Conservation (phyloP, 30 jellyfish, hydroid and myxozoan genomes). For the Hydractinia symbiolongicarpus region DNA sequence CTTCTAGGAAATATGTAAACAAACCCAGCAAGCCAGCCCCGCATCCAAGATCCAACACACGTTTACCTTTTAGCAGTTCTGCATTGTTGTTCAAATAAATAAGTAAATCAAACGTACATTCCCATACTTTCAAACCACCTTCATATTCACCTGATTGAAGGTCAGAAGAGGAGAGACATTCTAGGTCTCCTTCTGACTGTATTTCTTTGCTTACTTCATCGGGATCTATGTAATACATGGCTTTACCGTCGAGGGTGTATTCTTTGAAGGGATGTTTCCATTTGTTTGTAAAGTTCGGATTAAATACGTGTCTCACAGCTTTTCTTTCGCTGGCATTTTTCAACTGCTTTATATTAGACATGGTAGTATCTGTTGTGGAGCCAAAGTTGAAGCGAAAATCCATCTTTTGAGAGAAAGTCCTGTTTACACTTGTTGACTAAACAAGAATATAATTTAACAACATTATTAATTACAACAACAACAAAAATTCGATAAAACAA, state of each 20-base stretch:
- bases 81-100: constrained; percentile 29
- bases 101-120: constrained; percentile 76
- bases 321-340: too few relatives aligned
- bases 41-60: constrained; percentile 85
- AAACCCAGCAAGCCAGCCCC: constrained; percentile 88
- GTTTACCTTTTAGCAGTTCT: background rate
- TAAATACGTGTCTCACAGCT: background rate
- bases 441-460: too few relatives aligned
- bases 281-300: constrained; percentile 15
- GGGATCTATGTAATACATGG: background rate
- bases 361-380: too few relatives aligned
- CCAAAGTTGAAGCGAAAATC: too few relatives aligned
- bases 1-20: constrained; percentile 43
- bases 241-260: constrained; percentile 5
- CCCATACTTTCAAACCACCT: constrained; percentile 98
- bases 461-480: too few relatives aligned
- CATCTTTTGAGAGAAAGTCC: too few relatives aligned
- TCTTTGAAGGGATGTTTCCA: background rate
- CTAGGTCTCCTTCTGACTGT: background rate
- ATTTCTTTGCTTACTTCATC: background rate
- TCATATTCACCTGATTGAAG: constrained; percentile 79
- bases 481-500: too few relatives aligned
- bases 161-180: constrained; percentile 46
- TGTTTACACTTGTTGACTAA: too few relatives aligned
- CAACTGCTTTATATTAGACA: too few relatives aligned